Evolutionary conservation across 2,113 vertebrate species (phyloP), one percentile per base, ranked within the genome.

Genomic region (Vulpes ferrilata): DNA sequence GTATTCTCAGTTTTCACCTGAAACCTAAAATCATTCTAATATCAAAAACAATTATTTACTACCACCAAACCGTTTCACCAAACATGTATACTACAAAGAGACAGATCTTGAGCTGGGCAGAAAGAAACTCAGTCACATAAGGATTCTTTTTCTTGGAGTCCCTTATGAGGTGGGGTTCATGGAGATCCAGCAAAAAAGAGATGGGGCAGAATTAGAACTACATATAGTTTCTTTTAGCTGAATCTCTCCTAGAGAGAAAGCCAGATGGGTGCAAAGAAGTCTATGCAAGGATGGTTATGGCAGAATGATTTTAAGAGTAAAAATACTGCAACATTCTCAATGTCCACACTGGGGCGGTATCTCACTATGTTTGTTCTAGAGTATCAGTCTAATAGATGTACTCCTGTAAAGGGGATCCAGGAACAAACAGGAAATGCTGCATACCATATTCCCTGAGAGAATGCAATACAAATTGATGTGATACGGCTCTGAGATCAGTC

Each of bases 321-420:
- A 96, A 96, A 90, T 22, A 62, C 35, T 71, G 93, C 80, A 95
- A n/a, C 7, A 11, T 94, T 43, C 6, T 59, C 94, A 93, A 57
- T 96, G 62, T 78, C 96, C 96, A 97, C 98, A 90, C 10, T 51
- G 85, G 90, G 80, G 93, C 69, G 30, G 69, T 93, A 81, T 94
- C 17, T 84, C 48, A 64, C 64, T 62, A 64, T 25, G n/a, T 83
- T 97, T 95, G 48, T 71, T 95, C 12, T 69, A 86, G 25, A 74
- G 19, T 19, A 23, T 48, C 17, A 10, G 25, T 73, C 22, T 1
- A 23, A 11, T 15, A 90, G 19, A 78, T 43, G 51, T 13, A 51
- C 32, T 84, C 10, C 25, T n/a, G 43, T 11, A 25, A 79, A 86
- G 30, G 59, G 23, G 30, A 79, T 95, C 23, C 5, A 19, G 35